phyloP scores from a whole-genome alignment of 2,113 vertebrate genomes.

The Calcarius ornatus region DNA sequence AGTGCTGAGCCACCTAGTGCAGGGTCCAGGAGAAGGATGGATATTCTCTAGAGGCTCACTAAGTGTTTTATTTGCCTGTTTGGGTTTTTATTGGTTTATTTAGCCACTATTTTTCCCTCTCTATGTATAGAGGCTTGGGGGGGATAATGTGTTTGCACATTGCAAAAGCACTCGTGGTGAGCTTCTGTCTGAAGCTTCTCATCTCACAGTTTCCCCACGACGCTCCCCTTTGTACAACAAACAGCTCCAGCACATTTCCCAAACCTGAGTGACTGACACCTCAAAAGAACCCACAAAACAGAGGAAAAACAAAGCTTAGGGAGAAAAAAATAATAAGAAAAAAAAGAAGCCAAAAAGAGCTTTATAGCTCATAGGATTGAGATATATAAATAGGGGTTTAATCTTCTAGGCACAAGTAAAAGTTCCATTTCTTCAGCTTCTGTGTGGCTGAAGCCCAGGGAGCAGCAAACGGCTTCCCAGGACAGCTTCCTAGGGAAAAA shows the following conservation, averaged over 20 bases:
- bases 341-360: not conserved
- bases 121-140: not conserved
- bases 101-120: not conserved
- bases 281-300: not conserved
- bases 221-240: not conserved
- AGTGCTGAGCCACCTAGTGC: not conserved
- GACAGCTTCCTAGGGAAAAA: not conserved
- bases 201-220: not conserved
- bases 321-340: too few relatives aligned
- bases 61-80: not conserved
- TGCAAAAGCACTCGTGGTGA: not conserved
- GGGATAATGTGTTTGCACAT: not conserved
- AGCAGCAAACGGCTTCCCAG: not conserved
- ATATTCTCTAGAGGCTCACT: not conserved
- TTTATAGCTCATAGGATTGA: not conserved
- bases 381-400: not conserved
- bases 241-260: not conserved
- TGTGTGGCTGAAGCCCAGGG: not conserved
- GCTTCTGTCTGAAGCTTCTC: not conserved
- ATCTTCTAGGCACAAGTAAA: not conserved
- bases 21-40: not conserved
- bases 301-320: not conserved
- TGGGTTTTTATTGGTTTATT: not conserved
- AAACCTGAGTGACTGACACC: not conserved
- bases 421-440: not conserved